Base-by-base conservation (phyloP, 2,797 vertebrate genomes). In the Gallirallus australis region DNA sequence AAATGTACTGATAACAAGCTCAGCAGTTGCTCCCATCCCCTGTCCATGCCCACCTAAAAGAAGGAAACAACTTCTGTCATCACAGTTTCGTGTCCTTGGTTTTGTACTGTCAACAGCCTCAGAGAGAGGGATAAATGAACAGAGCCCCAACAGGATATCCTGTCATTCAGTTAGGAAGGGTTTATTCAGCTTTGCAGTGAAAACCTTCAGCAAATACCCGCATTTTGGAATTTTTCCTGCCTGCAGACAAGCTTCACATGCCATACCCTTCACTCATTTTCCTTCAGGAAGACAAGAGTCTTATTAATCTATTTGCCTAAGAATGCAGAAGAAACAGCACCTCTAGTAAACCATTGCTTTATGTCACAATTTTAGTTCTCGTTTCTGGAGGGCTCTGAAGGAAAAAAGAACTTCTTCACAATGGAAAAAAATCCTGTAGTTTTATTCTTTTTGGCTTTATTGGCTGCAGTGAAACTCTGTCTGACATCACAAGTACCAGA, bases 121-220 rank as follows among this genome's bases (percentile, higher is more conserved):
- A 92, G 88, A 92, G 91, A 94, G 71, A 92, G 42, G 66, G 83
- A 91, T 80, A 86, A 95, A 90, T 66, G 57, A 81, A 17, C 28
- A 52, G 47, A 81, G 72, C 69, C 93, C 89, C 9, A 8, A 83
- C 97, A 98, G 98, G 98, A 98, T 97, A 97, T 98, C 98, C 98
- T 98, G 98, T 93, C 95, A 97, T 97, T 97, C 95, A 92, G 54
- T 63, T 65, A 53, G 94, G 87, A 91, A 96, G 52, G 68, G 33
- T 96, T 97, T 96, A 97, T 95, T 85, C 87, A 76, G 89, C 81
- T 92, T 73, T 60, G 66, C 61, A 90, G 84, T 19, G 39, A 87
- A 94, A 85, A 27, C 45, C 86, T 83, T 78, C 89, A n/a, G 88
- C 61, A 70, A 92, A 77, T 68, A 63, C 72, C 31, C 66, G 45